These are phyloP conservation scores for Hippolais icterina DNA, from an alignment of 2,113 vertebrate genomes.

Conservation along the genomic window DNA sequence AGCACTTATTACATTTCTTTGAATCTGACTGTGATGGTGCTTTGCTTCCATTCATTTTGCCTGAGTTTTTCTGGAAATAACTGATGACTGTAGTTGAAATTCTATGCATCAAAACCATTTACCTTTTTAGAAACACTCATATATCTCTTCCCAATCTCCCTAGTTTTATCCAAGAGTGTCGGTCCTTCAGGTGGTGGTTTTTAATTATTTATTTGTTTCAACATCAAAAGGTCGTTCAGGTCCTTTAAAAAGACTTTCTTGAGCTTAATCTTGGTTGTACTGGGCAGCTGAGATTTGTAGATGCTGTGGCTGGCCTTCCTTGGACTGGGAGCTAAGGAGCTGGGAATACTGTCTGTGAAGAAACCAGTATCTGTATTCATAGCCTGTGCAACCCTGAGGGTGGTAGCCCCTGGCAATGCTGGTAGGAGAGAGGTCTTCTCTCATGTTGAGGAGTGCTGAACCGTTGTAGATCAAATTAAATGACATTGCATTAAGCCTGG, in stretches of 20 bases:
- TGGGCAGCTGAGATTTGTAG: background rate
- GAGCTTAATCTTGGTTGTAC: background rate
- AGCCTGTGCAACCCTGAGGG: background rate
- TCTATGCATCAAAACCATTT: background rate
- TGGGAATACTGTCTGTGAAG: background rate
- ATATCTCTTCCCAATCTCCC: background rate
- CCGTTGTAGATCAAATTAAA: background rate
- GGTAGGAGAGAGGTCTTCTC: background rate
- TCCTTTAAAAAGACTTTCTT: background rate
- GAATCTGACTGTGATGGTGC: background rate
- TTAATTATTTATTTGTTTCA: slow-evolving; percentile 1
- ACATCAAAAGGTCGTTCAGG: background rate
- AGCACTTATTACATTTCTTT: background rate
- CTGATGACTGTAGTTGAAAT: slow-evolving; percentile 3
- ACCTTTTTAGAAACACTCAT: background rate
- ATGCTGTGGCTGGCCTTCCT: background rate
- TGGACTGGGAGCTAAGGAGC: background rate
- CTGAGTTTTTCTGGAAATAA: background rate
- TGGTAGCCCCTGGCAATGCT: background rate
- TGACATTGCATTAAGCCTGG: background rate
- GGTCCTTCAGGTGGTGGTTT: background rate
- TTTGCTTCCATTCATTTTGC: slow-evolving; percentile 9
- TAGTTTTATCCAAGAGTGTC: background rate
- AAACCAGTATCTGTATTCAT: background rate
- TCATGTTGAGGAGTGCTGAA: background rate